Evolutionary conservation across 2,888 invertebrate genomes (phyloP), one percentile per base, ranked within the genome.

Genomic region (Brenthis hecate): DNA sequence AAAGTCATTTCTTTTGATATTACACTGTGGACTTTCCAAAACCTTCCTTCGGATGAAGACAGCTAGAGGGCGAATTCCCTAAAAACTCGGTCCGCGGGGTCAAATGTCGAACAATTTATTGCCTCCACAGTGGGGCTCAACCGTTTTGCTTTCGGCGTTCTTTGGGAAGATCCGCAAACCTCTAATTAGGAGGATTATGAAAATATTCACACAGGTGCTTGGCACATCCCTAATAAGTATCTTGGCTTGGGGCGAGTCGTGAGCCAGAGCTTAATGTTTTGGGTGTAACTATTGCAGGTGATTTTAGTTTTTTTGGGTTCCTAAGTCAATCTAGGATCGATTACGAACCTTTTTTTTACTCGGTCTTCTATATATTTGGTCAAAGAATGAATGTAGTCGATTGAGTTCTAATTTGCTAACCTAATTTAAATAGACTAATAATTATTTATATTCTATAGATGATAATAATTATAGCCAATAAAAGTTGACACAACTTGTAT

Each of bases 91-190:
- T 80, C 78, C 76, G 74, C 74, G 83, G 83, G 92, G 92, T 92
- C 92, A 92, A 92, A 92, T 88, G 92, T 92, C 92, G 92, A 92
- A 87, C 85, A 90, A 92, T 92, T 92, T 92, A 92, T 92, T 86
- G 91, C 91, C 91, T 85, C 91, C 80, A 85, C 91, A 87, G 89
- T 88, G 84, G 87, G 85, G 82, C 86, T 82, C 86, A 88, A 88
- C 89, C 86, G 88, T 87, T 87, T 87, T 85, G 86, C 81, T 79
- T 85, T 81, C 82, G 83, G 83, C 80, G 81, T 81, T 80, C 88
- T 91, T 92, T 90, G 91, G 90, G 89, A 87, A 89, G 81, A 89
- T 89, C 87, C 87, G 91, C 92, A 85, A 91, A 92, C 92, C 92
- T 88, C 88, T 92, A 92, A 92, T 92, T 92, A 92, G 86, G 85